phyloP scores from a whole-genome alignment of 2,888 invertebrate species.

The Nymphalis urticae region DNA sequence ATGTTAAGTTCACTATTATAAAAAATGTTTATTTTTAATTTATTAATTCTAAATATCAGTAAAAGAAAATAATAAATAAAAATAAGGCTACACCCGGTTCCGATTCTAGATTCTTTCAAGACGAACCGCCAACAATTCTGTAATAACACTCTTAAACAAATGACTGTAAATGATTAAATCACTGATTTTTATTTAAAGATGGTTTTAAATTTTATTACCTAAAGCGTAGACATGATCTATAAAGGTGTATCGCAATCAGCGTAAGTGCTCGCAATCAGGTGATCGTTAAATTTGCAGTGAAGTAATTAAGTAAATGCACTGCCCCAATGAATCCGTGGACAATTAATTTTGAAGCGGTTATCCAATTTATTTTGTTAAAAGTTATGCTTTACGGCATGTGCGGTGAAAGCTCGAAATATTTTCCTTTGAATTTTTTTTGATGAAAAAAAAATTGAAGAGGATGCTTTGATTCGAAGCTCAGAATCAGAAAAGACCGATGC shows the following conservation, averaged over 20 bases:
- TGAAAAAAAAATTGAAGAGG: background rate
- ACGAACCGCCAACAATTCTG: too few relatives aligned
- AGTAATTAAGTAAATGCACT: constrained; percentile 46
- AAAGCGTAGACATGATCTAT: constrained; percentile 33
- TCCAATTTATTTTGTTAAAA: constrained; percentile 39
- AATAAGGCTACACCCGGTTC: too few relatives aligned
- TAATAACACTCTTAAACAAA: too few relatives aligned
- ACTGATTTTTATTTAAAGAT: constrained; percentile 10
- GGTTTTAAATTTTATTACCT: constrained; percentile 11
- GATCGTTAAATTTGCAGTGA: constrained; percentile 45
- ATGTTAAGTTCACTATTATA: too few relatives aligned
- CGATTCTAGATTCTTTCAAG: too few relatives aligned
- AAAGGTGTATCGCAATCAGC: constrained; percentile 42
- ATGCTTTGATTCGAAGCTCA: too few relatives aligned
- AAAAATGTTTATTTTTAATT: too few relatives aligned
- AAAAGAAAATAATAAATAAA: too few relatives aligned
- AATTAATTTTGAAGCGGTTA: constrained; percentile 43
- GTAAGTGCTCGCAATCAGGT: constrained; percentile 42
- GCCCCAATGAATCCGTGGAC: constrained; percentile 42
- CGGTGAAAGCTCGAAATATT: constrained; percentile 24
- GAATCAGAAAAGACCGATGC: too few relatives aligned
- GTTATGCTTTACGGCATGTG: constrained; percentile 24
- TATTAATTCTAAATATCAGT: too few relatives aligned
- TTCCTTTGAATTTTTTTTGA: constrained; percentile 1
- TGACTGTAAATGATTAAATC: background rate